phyloP scores from a whole-genome alignment of 2,888 invertebrate genomes.

The Papilio elwesi region DNA sequence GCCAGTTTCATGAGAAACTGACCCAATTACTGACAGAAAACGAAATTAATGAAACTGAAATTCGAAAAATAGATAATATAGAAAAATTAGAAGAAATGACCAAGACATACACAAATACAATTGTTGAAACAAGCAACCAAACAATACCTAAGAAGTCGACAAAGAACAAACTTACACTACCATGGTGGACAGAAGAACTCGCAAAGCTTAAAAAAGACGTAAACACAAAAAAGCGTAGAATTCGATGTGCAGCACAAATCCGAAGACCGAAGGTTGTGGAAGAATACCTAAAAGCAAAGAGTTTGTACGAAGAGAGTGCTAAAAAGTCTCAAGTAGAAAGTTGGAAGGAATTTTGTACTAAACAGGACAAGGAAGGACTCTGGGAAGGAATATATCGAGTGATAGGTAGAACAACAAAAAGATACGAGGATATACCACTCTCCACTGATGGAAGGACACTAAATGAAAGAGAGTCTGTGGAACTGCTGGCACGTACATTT shows the following conservation, averaged over 20 bases:
- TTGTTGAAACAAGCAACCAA: too few relatives aligned
- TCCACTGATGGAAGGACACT: too few relatives aligned
- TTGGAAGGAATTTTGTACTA: conserved; percentile 47
- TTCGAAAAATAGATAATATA: too few relatives aligned
- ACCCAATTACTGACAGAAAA: too few relatives aligned
- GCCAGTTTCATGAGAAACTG: too few relatives aligned
- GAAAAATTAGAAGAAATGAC: too few relatives aligned
- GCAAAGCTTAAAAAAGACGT: conserved; percentile 19
- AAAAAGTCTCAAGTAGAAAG: conserved; percentile 42
- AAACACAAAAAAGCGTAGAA: conserved; percentile 34
- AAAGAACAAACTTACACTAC: not conserved
- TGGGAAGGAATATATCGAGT: conserved; percentile 46
- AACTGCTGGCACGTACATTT: too few relatives aligned
- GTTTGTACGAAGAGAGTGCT: conserved; percentile 27
- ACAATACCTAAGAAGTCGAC: too few relatives aligned
- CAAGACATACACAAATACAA: too few relatives aligned
- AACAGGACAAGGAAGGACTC: conserved; percentile 44
- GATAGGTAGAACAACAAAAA: conserved; percentile 19
- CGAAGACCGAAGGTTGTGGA: conserved; percentile 36
- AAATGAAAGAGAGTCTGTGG: too few relatives aligned
- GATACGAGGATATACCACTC: conserved; percentile 7
- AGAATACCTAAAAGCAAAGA: conserved; percentile 42
- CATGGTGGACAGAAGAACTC: conserved; percentile 33
- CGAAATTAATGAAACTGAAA: too few relatives aligned
- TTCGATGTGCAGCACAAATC: conserved; percentile 33